Evolutionary conservation across 2,113 vertebrate species (phyloP).

Genomic region (Leuciscus idus): DNA sequence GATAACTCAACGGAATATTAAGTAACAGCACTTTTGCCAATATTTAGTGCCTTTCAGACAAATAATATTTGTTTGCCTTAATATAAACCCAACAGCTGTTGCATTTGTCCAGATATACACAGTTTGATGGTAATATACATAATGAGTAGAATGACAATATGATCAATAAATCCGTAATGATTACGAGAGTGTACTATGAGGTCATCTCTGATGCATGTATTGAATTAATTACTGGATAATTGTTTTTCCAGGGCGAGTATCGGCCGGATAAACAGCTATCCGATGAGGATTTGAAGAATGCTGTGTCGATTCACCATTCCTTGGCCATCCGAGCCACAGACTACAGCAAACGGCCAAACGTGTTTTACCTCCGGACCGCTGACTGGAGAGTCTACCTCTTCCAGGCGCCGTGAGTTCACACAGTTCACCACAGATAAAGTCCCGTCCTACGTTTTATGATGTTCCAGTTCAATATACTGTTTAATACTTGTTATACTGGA

Average conservation of each 20-base stretch:
- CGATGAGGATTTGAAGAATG: slow-evolving; percentile 92
- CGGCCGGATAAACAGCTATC: slow-evolving; percentile 86
- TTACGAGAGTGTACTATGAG: neutral
- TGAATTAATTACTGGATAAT: neutral
- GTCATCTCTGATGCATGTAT: neutral
- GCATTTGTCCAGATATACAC: neutral
- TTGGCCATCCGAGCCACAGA: slow-evolving; percentile 90
- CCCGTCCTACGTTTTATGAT: neutral
- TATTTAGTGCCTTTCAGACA: neutral
- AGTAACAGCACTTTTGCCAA: neutral
- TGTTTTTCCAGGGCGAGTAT: slow-evolving; percentile 85
- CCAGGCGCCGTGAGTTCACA: slow-evolving; percentile 87
- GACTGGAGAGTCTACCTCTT: slow-evolving; percentile 98
- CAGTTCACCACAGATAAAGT: neutral
- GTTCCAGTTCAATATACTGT: neutral
- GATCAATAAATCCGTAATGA: neutral
- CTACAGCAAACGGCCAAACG: slow-evolving; percentile 94
- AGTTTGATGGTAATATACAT: neutral
- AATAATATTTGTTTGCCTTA: neutral
- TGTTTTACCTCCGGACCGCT: slow-evolving; percentile 97
- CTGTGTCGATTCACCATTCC: slow-evolving; percentile 93
- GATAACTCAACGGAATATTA: neutral
- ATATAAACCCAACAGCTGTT: neutral
- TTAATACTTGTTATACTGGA: neutral
- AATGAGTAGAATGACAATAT: neutral